Conservation (phyloP, 1,140 invertebrate species). For the Drosophila littoralis region DNA sequence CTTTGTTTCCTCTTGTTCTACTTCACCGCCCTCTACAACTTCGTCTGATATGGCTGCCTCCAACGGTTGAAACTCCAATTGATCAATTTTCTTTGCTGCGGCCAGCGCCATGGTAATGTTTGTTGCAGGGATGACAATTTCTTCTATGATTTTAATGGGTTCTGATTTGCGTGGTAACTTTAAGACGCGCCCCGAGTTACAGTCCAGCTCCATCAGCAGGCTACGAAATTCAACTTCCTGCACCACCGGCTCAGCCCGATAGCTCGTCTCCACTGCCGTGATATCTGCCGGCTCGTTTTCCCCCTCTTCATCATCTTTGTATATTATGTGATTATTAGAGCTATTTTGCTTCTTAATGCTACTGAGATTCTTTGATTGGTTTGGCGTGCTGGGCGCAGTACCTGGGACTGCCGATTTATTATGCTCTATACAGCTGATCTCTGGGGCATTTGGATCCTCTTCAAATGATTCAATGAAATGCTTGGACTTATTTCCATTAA, state of each 20-base stretch:
- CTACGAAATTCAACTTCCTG: conserved; percentile 33
- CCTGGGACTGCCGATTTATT: not conserved
- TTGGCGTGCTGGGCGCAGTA: not conserved
- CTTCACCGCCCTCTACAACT: not conserved
- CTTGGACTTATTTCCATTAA: not conserved
- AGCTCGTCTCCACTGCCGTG: not conserved
- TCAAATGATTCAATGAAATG: not conserved
- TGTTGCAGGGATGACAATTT: conserved; percentile 39
- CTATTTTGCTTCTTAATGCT: not conserved
- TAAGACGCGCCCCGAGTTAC: conserved; percentile 35
- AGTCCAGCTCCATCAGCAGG: conserved; percentile 33
- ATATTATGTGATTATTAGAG: conserved; percentile 16
- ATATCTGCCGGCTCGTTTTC: not conserved
- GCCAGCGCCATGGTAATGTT: not conserved
- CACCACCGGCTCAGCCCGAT: no score
- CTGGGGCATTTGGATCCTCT: not conserved
- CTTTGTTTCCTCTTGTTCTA: not conserved
- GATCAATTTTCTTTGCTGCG: not conserved
- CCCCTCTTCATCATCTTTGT: conserved; percentile 9
- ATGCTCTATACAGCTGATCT: not conserved
- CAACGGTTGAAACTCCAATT: not conserved
- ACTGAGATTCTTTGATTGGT: not conserved
- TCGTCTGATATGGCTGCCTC: not conserved
- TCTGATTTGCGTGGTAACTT: conserved; percentile 16
- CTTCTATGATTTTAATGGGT: conserved; percentile 48